Percentiles rank a stretch among this genome's conserved stretches.
These are phyloP conservation scores for Diloba caeruleocephala DNA, from an alignment of 2,888 invertebrate genomes.

Conservation along the genomic window DNA sequence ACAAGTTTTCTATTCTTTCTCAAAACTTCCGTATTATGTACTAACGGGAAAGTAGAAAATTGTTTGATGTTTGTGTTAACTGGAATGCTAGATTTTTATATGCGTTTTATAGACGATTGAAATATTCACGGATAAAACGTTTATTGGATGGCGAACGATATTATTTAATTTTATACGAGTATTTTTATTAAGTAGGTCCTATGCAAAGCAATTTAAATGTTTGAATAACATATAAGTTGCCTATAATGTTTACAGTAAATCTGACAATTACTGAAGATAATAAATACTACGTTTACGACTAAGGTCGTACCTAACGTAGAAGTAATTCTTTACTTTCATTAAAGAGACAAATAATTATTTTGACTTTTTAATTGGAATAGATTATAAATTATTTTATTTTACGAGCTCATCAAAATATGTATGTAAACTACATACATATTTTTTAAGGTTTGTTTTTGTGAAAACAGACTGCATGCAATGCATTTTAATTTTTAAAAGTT, in stretches of 20 bases:
- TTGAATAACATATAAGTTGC: slow-evolving; percentile 21
- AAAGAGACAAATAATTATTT: too few species aligned
- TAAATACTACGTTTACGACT: too few species aligned
- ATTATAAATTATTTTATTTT: too few species aligned
- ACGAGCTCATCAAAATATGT: too few species aligned
- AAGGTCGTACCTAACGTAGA: too few species aligned
- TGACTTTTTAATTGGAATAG: too few species aligned
- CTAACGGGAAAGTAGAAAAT: slow-evolving; percentile 55
- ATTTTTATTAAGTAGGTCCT: slow-evolving; percentile 47
- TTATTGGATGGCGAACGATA: slow-evolving; percentile 52
- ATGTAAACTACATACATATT: too few species aligned
- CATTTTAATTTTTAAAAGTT: too few species aligned
- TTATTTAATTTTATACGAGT: slow-evolving; percentile 46
- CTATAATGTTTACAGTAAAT: neutral
- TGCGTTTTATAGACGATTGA: slow-evolving; percentile 57
- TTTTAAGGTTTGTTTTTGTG: too few species aligned
- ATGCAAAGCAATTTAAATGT: slow-evolving; percentile 31
- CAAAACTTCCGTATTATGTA: slow-evolving; percentile 52
- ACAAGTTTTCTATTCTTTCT: slow-evolving; percentile 31
- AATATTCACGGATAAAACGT: slow-evolving; percentile 57
- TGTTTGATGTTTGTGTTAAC: slow-evolving; percentile 61
- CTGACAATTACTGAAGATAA: too few species aligned
- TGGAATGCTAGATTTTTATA: slow-evolving; percentile 60
- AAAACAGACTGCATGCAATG: too few species aligned
- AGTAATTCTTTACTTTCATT: too few species aligned